Conservation (phyloP, 1,140 invertebrate genomes). For the Diuraphis noxia region DNA sequence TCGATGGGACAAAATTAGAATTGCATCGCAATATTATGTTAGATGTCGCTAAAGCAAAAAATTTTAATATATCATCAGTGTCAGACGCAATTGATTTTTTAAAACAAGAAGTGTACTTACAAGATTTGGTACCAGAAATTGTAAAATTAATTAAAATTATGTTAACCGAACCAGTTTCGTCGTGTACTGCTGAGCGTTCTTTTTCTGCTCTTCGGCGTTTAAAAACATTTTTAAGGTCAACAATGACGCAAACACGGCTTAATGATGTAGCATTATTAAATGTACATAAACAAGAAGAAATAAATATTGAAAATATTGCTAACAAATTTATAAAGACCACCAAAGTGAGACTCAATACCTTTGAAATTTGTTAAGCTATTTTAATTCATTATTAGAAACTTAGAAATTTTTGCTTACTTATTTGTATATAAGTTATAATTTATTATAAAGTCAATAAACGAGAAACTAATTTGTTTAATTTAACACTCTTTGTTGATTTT, state of each 20-base stretch:
- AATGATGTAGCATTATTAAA: neutral
- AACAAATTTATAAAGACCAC: neutral
- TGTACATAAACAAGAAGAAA: neutral
- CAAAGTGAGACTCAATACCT: neutral
- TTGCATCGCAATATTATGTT: neutral
- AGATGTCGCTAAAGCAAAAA: neutral
- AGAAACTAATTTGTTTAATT: too few species aligned
- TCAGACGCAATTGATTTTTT: neutral
- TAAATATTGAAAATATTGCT: neutral
- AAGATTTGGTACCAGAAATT: neutral
- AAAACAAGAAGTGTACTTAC: neutral
- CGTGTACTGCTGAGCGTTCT: neutral
- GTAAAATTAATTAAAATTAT: conserved; percentile 12
- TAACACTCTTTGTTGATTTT: too few species aligned
- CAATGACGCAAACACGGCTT: neutral
- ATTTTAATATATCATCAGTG: neutral
- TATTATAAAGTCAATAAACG: too few species aligned
- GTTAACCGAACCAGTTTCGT: conserved; percentile 8
- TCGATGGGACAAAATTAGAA: neutral
- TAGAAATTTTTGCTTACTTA: too few species aligned
- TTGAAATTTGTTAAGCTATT: neutral
- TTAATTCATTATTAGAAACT: too few species aligned
- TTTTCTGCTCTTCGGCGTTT: neutral
- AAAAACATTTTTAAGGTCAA: too few species aligned
- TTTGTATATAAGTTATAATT: too few species aligned